Base-by-base conservation (phyloP, 2,113 vertebrate genomes). In the Redunca redunca region DNA sequence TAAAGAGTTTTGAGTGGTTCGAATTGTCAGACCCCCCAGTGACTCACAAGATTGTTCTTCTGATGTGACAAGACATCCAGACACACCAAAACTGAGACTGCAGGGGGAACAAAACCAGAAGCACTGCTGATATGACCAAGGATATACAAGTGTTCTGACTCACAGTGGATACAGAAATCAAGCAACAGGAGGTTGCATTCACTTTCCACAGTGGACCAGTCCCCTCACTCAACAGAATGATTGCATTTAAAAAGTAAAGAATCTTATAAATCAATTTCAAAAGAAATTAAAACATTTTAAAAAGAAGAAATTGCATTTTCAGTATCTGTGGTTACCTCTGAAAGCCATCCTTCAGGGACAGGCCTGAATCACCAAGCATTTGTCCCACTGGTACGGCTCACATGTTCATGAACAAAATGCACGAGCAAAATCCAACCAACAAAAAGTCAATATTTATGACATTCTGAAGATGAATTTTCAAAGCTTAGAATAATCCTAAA, bases 1-100 rank as follows among this genome's bases (percentile, higher is more conserved):
- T 89, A 97, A 97, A 97, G 88, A 83, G 91, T 48, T 97, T 91
- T 96, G 95, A 97, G 89, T 93, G 78, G 96, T 84, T 94, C 23
- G 5, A 97, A 85, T 97, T 95, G 94, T 97, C 86, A 93, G 91
- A 71, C 83, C 89, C 84, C 96, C 95, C 57, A 83, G 87, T 0
- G 17, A 93, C 93, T 97, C 89, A 36, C 23, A 92, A 98, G 91
- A 98, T 85, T 93, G 86, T 96, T 88, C 86, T 93, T 81, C 95
- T 64, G 89, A 97, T 91, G 62, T 81, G 96, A 96, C 94, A 95
- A 93, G 96, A 97, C 95, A 90, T 94, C 28, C 89, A 46, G 94
- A 95, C 60, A 84, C 33, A 96, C 57, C 50, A 93, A 89, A 92
- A 82, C 43, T 78, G 77, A 97, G 82, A 78, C 58, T 82, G 58